These are phyloP conservation scores for Crepidodera aurea DNA, from an alignment of 2,888 invertebrate species.

Conservation along the genomic window DNA sequence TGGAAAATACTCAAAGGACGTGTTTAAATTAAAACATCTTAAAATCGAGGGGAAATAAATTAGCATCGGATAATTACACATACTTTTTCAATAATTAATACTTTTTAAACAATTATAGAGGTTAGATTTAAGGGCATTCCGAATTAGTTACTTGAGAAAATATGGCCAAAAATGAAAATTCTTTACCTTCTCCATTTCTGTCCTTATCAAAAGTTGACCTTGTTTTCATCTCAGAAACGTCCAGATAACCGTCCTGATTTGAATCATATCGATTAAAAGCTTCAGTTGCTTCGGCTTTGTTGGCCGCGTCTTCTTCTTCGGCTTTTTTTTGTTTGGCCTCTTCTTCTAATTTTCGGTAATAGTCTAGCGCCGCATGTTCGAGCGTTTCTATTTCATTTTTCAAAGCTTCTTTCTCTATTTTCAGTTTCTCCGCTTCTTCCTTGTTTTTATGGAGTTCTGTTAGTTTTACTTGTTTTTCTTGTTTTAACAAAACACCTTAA, in stretches of 20 bases:
- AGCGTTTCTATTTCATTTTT: constrained; percentile 77
- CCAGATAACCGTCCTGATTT: constrained; percentile 79
- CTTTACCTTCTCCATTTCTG: constrained; percentile 75
- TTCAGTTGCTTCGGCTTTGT: constrained; percentile 71
- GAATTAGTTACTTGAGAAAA: too few relatives aligned
- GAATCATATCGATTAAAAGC: constrained; percentile 83
- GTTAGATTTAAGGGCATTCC: too few relatives aligned
- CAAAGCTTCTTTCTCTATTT: constrained; percentile 76
- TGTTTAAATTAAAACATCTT: too few relatives aligned
- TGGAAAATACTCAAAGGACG: too few relatives aligned
- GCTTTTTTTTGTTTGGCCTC: constrained; percentile 68
- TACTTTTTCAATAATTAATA: too few relatives aligned
- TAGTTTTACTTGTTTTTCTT: constrained; percentile 75
- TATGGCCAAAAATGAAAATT: too few relatives aligned
- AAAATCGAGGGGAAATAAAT: too few relatives aligned
- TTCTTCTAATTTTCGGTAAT: constrained; percentile 73
- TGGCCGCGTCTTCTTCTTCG: constrained; percentile 67
- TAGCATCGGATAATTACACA: too few relatives aligned
- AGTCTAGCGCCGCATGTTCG: constrained; percentile 79
- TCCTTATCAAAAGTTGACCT: constrained; percentile 87
- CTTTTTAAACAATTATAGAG: too few relatives aligned
- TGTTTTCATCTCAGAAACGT: constrained; percentile 73
- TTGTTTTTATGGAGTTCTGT: constrained; percentile 75
- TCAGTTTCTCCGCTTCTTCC: constrained; percentile 80
- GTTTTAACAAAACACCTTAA: constrained; percentile 73